These are phyloP conservation scores for Phoxinus dragarum DNA, from an alignment of 2,797 vertebrate genomes.

Conservation along the genomic window DNA sequence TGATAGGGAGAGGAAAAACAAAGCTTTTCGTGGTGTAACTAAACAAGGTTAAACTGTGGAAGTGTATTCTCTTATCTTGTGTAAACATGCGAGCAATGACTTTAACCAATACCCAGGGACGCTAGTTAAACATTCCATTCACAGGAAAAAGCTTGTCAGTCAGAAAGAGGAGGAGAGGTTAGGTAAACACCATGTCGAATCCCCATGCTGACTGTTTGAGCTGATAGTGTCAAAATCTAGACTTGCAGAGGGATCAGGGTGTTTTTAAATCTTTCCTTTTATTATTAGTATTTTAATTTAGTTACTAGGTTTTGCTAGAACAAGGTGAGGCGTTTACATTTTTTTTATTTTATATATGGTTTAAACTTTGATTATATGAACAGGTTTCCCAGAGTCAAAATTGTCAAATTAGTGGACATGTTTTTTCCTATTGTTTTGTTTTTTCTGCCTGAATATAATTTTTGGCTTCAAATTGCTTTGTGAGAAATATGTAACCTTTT, in stretches of 20 bases:
- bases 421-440: background rate
- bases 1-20: slow-evolving; percentile 56
- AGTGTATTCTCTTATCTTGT: slow-evolving; percentile 75
- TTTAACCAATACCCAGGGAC: slow-evolving; percentile 75
- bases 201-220: slow-evolving; percentile 70
- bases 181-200: slow-evolving; percentile 80
- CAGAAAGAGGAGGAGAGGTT: slow-evolving; percentile 74
- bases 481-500: background rate
- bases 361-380: background rate
- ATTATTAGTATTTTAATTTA: background rate
- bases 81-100: slow-evolving; percentile 77
- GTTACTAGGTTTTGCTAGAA: background rate
- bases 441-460: background rate
- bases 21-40: slow-evolving; percentile 70
- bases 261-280: background rate
- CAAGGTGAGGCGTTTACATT: background rate
- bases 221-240: slow-evolving; percentile 69
- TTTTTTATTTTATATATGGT: background rate
- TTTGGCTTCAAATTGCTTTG: background rate
- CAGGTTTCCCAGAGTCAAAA: background rate
- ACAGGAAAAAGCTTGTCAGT: slow-evolving; percentile 78
- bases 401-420: background rate
- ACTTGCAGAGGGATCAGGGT: background rate
- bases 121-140: slow-evolving; percentile 78
- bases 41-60: slow-evolving; percentile 63